Base-by-base conservation (phyloP, 2,888 invertebrate genomes). In the Protula sp. region DNA sequence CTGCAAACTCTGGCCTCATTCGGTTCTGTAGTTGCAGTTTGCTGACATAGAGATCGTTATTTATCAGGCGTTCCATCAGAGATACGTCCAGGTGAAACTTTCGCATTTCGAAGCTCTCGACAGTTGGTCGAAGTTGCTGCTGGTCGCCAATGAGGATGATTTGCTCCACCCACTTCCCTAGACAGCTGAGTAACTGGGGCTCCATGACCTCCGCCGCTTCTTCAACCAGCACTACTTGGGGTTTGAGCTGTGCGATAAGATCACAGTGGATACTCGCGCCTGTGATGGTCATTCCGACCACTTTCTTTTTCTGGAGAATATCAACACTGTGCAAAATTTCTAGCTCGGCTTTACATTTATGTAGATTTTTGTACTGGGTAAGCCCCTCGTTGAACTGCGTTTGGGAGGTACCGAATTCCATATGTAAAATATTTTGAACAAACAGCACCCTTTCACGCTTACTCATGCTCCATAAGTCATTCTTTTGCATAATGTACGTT, bases 81-180 rank as follows among this genome's bases (percentile, higher is more conserved):
- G 65, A 65, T n/a, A 65, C 27, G 48, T 65, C 65, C 19, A 65
- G 30, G 52, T 65, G 54, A 45, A 51, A 65, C 31, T 48, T 58
- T 3, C 19, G 28, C 22, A 65, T 55, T 1, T 1, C 2, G 38
- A 58, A 63, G 54, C 30, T 61, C 27, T 65, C 63, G 4, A 64
- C 63, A 1, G 52, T 27, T 30, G 65, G 65, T 48, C 63, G 26
- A 24, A 65, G 59, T 47, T 65, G 65, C 45, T 65, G 55, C 47
- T 65, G 65, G 52, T 65, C 65, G 2, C 65, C 65, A n/a, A 65
- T 65, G 47, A 65, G 26, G 22, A 65, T 63, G 9, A 65, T 29
- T 5, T 65, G 65, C 38, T 63, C 26, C 29, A 55, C 59, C 50
- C 54, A 58, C 5, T 30, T 47, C 14, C 63, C 61, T 0, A 65